phyloP scores from a whole-genome alignment of 2,797 vertebrate genomes.

The Rhabdomys pumilio region DNA sequence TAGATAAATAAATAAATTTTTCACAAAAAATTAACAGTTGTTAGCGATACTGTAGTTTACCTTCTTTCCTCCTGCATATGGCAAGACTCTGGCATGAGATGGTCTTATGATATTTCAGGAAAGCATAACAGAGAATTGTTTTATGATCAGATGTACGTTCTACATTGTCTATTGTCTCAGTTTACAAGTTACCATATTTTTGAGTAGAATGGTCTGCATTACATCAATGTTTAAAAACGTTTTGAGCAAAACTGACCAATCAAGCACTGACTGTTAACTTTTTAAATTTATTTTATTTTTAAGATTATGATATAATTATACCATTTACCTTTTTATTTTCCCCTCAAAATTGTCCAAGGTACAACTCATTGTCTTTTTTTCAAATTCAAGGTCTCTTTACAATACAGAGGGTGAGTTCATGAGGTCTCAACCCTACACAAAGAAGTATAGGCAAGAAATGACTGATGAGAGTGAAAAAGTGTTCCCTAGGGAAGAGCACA shows the following conservation, averaged over 20 bases:
- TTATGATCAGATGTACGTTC: not conserved
- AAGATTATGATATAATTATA: not conserved
- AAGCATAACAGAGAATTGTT: not conserved
- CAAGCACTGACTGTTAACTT: constrained; percentile 6
- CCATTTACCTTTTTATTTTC: not conserved
- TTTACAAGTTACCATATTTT: not conserved
- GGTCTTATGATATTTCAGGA: not conserved
- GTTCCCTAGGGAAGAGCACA: not conserved
- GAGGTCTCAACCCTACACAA: not conserved
- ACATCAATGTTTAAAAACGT: not conserved
- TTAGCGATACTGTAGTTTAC: not conserved
- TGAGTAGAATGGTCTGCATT: not conserved
- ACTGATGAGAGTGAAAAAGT: not conserved
- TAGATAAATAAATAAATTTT: not conserved
- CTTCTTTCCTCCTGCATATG: not conserved
- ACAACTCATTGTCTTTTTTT: not conserved
- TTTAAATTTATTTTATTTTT: not conserved
- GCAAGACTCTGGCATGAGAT: not conserved
- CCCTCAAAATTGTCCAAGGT: not conserved
- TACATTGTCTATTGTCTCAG: not conserved
- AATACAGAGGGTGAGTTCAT: not conserved
- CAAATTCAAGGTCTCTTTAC: not conserved
- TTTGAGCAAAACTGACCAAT: constrained; percentile 11
- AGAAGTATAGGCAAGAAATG: not conserved
- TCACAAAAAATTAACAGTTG: not conserved